Evolutionary conservation across 1,140 invertebrate species (phyloP), one percentile per base, ranked within the genome.

Genomic region (Oppia nitens): DNA sequence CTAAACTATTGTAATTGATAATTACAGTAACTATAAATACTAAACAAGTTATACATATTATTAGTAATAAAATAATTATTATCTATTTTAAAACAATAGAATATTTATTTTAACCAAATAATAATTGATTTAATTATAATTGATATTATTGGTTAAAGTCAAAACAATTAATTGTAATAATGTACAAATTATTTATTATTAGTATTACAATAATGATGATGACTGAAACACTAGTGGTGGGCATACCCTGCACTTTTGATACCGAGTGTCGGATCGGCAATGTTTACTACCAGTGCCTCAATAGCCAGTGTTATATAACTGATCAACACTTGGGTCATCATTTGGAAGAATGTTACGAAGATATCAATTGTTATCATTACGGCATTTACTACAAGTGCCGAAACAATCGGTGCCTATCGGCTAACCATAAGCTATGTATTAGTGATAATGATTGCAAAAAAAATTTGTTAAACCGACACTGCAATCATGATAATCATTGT

Each of bases 371-470:
- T 56, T 3, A 52, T 11, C 6, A 9, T 40, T 32, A 14, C 24
- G 55, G 55, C n/a, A 26, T 56, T 6, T 56, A 56, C 28, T 56
- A 6, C 28, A 6, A 56, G 21, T 56, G 55, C 40, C 9, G 6
- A 9, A 56, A 56, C n/a, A 32, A 6, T 12, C n/a, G 47, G 23
- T 56, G 55, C 53, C 6, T 54, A 6, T 11, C 6, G 17, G 17
- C 6, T 23, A 56, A 55, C 17, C 47, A 57, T 28, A 57, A 57
- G 24, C 59, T 59, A n/a, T 59, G 58, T 25, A 17, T 25, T 26
- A 40, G 2, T 26, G 26, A 59, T 25, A 55, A 61, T 28, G 58
- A 59, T 12, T 59, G 58, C 23, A 61, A 59, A 9, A 60, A 60
- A 4, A 60, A 60, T 14, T 6, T 60, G 9, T 17, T 59, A 14